Conservation (phyloP, 2,888 invertebrate species). For the Neocrepidodera transversa region DNA sequence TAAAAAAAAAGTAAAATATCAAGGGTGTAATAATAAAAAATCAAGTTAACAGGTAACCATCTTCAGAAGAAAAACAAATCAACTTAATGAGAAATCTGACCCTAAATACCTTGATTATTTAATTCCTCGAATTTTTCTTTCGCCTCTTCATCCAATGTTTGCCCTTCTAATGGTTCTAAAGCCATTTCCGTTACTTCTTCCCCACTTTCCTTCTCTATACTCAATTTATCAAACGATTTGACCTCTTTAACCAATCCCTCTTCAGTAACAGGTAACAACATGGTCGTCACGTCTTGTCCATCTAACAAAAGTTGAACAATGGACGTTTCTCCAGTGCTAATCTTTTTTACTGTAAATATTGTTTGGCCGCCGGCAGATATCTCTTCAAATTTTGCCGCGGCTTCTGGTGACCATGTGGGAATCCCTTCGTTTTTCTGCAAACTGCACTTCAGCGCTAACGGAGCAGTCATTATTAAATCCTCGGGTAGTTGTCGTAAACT, state of each 20-base stretch:
- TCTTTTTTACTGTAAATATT: conserved; percentile 72
- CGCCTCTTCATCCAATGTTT: conserved; percentile 54
- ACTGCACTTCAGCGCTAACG: conserved; percentile 70
- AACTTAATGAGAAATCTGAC: conserved; percentile 29
- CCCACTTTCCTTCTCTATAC: conserved; percentile 39
- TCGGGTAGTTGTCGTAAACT: conserved; percentile 69
- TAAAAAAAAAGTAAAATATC: neutral
- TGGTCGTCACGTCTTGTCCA: conserved; percentile 69
- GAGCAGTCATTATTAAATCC: conserved; percentile 65
- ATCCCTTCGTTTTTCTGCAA: conserved; percentile 62
- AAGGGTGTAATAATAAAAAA: too few species aligned
- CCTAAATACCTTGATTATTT: conserved; percentile 41
- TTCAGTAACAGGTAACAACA: conserved; percentile 58
- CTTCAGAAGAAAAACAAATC: neutral
- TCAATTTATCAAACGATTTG: conserved; percentile 60
- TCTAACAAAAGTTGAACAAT: conserved; percentile 69
- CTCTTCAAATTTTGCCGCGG: conserved; percentile 71
- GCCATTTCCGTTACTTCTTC: conserved; percentile 30
- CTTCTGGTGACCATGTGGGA: conserved; percentile 69
- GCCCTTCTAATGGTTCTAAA: conserved; percentile 44
- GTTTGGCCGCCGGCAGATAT: conserved; percentile 74
- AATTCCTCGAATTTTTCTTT: conserved; percentile 33
- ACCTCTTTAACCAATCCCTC: conserved; percentile 69
- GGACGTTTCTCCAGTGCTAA: conserved; percentile 71
- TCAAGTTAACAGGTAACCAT: conserved; percentile 12